Evolutionary conservation across 2,888 invertebrate genomes (phyloP).

Genomic region (Pammene aurita): DNA sequence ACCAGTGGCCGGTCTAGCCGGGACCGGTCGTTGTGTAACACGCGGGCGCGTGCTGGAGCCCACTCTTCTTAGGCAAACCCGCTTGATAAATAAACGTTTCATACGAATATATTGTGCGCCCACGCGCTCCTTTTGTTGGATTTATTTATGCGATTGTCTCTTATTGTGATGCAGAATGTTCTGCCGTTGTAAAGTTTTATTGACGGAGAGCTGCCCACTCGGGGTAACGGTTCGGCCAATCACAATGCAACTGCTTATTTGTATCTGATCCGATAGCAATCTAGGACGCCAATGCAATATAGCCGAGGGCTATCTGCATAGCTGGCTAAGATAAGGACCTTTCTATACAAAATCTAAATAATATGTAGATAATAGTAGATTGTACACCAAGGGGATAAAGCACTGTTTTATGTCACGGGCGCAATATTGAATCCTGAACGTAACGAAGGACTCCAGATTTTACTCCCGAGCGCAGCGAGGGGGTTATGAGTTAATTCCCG

Average conservation of each 20-base stretch:
- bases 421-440: too few species aligned
- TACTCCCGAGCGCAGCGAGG: too few species aligned
- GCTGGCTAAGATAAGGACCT: conserved; percentile 31
- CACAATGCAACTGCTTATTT: conserved; percentile 43
- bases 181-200: conserved; percentile 38
- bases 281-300: conserved; percentile 39
- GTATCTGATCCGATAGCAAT: conserved; percentile 43
- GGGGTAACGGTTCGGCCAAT: conserved; percentile 42
- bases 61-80: conserved; percentile 35
- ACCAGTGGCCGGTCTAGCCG: conserved; percentile 42
- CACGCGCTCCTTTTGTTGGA: conserved; percentile 33
- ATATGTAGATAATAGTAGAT: background rate
- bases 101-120: conserved; percentile 39
- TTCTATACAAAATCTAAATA: conserved; percentile 14
- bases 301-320: conserved; percentile 32
- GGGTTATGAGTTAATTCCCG: too few species aligned
- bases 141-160: conserved; percentile 40
- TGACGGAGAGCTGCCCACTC: conserved; percentile 35
- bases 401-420: too few species aligned
- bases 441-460: too few species aligned
- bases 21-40: conserved; percentile 47
- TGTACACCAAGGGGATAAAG: too few species aligned
- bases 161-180: conserved; percentile 38
- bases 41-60: conserved; percentile 43
- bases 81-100: conserved; percentile 36